Base-by-base conservation (phyloP, 2,888 invertebrate species). In the Tridacna gigas region DNA sequence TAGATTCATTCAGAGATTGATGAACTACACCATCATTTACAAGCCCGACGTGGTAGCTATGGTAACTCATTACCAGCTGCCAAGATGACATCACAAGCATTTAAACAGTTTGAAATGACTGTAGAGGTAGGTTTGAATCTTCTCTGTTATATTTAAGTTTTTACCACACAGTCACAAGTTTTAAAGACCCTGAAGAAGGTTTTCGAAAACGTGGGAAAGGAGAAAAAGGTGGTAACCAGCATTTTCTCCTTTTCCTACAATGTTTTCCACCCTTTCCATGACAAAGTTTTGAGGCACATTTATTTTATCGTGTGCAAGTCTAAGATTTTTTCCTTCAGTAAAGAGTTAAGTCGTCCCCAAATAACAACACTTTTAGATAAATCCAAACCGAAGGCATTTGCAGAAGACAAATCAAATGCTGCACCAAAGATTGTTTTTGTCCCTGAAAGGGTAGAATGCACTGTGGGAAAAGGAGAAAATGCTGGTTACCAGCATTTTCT, bases 51-150 rank as follows among this genome's bases (percentile, higher is more conserved):
- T 91, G 96, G 96, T 79, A 96, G 97, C 94, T 97, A 96, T 94
- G 97, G 97, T 48, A 97, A 97, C 92, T 97, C 97, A 88, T 95
- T 97, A 88, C 96, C 96, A 12, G 96, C 96, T 60, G 97, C 97
- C 12, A 96, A 96, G 94, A 96, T 97, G 77, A 96, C 97, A 67
- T 96, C 97, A 11, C 95, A 96, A 88, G 96, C 97, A 51, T 97
- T 97, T 93, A 96, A 96, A 85, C 96, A 97, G 91, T 97, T 97
- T 94, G 97, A 97, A 95, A 96, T 96, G 94, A 97, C 97, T 77
- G 96, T 97, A 88, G 96, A 97, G 96, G 97, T 97, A 83, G 80
- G 56, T 20, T 20, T 20, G 20, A 56, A 20, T 15, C 56, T 20
- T 56, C 56, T 56, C 37, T 37, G 37, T 37, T 2, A 37, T 37